Percentiles rank a stretch among this genome's conserved stretches.
Conservation (phyloP, 1,140 invertebrate species). For the Drosophila punjabiensis region DNA sequence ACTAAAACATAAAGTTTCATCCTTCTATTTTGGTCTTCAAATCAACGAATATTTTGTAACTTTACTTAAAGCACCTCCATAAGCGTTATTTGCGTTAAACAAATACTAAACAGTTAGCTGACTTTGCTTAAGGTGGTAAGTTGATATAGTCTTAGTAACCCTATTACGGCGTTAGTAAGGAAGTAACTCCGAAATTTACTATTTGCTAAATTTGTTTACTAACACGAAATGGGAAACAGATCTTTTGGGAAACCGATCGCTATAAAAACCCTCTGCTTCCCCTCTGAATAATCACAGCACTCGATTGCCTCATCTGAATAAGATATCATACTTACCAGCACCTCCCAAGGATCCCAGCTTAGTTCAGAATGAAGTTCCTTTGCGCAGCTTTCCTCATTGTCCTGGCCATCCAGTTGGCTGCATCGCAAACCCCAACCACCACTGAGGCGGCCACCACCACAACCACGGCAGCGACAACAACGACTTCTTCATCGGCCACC, state of each 20-base stretch:
- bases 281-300: slow-evolving; percentile 3
- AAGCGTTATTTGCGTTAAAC: neutral
- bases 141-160: neutral
- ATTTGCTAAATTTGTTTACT: neutral
- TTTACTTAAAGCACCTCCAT: neutral
- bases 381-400: slow-evolving; percentile 5
- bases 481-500: neutral
- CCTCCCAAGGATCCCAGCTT: neutral
- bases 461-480: neutral
- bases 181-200: neutral
- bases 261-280: neutral
- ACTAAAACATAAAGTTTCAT: neutral
- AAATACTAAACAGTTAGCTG: neutral
- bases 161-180: neutral
- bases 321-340: neutral
- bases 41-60: neutral
- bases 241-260: neutral
- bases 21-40: neutral
- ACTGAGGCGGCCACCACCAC: slow-evolving; percentile 2
- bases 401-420: slow-evolving; percentile 16
- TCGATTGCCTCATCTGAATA: neutral
- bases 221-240: neutral
- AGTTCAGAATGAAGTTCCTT: slow-evolving; percentile 20
- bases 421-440: neutral
- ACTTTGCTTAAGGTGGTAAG: neutral